Percentiles rank a stretch among this genome's conserved stretches.
phyloP scores from a whole-genome alignment of 1,140 invertebrate species.

The Procambarus clarkii region DNA sequence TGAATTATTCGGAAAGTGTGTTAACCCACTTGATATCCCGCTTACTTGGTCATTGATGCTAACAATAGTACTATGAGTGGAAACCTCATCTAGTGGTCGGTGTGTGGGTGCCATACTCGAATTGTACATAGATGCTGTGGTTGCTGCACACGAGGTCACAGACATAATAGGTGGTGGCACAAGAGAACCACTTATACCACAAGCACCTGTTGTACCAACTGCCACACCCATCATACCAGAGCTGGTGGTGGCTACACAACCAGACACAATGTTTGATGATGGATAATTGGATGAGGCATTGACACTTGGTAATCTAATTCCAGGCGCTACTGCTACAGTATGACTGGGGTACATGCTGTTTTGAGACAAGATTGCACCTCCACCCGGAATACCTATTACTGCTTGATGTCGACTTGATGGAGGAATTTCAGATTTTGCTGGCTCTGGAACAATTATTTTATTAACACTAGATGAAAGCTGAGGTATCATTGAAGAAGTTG shows the following conservation, averaged over 20 bases:
- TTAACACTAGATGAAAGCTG: conserved; percentile 41
- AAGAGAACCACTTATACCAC: conserved; percentile 29
- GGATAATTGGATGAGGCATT: conserved; percentile 60
- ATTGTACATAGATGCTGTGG: conserved; percentile 6
- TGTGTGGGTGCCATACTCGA: conserved; percentile 5
- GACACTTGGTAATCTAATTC: conserved; percentile 49
- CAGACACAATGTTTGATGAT: conserved; percentile 24
- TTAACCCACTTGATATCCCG: conserved; percentile 53
- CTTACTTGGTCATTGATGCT: conserved; percentile 67
- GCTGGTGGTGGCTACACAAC: conserved; percentile 22
- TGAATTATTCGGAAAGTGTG: conserved; percentile 40
- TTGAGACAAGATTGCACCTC: conserved; percentile 70
- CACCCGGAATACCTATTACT: conserved; percentile 73
- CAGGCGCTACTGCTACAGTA: conserved; percentile 56
- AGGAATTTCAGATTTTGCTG: conserved; percentile 67
- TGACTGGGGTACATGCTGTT: conserved; percentile 68
- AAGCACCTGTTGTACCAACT: neutral
- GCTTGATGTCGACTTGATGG: conserved; percentile 72
- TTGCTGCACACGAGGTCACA: conserved; percentile 42
- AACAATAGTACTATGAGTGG: conserved; percentile 58
- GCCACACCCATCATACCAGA: conserved; percentile 19
- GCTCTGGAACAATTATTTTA: conserved; percentile 68
- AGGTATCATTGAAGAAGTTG: conserved; percentile 28
- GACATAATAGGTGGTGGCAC: conserved; percentile 68
- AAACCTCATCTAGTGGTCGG: conserved; percentile 52